Evolutionary conservation across 1,140 invertebrate species (phyloP).

Genomic region (Papilio machaon): DNA sequence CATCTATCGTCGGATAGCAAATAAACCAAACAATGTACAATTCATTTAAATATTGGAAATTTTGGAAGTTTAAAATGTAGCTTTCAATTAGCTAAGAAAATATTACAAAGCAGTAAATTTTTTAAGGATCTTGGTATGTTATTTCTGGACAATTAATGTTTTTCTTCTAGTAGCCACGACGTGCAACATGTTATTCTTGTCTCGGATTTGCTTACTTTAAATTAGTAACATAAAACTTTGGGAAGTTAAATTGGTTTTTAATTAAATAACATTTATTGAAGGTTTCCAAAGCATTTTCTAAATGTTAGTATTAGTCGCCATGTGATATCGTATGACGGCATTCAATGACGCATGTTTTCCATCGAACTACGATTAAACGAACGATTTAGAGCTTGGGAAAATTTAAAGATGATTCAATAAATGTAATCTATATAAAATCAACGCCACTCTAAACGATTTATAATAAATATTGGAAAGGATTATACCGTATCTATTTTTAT

Average conservation of each 20-base stretch:
- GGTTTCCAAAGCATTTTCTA: conserved; percentile 42
- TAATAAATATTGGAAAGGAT: not conserved
- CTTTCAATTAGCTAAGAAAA: not conserved
- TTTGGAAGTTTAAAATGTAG: not conserved
- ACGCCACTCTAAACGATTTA: not conserved
- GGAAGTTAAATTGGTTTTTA: conserved; percentile 56
- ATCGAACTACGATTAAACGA: not conserved
- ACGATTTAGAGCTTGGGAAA: conserved; percentile 1
- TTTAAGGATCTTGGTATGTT: conserved; percentile 44
- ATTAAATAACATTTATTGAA: conserved; percentile 51
- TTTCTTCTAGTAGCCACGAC: conserved; percentile 60
- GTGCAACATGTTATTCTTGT: conserved; percentile 63
- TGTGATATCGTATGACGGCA: conserved; percentile 2
- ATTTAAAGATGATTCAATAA: not conserved
- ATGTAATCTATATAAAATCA: conserved; percentile 1
- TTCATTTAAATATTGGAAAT: not conserved
- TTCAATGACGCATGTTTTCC: conserved; percentile 13
- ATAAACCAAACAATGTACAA: not conserved
- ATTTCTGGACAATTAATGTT: conserved; percentile 68
- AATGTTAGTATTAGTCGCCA: conserved; percentile 3
- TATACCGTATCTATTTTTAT: not conserved
- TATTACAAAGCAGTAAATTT: not conserved
- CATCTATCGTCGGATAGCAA: conserved; percentile 68
- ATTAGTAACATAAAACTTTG: conserved; percentile 70
- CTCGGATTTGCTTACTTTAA: conserved; percentile 70